Base-by-base conservation (phyloP, 2,888 invertebrate genomes). In the Leptinotarsa juncta region DNA sequence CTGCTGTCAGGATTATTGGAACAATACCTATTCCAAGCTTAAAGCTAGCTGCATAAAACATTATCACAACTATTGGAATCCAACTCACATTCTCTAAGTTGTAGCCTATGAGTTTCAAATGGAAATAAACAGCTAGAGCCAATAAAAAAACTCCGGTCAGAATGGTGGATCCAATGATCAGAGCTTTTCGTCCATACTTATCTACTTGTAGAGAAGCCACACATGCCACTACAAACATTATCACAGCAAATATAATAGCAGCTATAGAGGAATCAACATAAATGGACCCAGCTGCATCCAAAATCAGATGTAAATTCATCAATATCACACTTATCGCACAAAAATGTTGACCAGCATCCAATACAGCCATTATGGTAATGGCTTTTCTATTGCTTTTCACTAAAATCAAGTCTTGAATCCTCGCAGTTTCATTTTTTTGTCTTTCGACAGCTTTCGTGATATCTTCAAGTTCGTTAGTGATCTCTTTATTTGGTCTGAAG, bases 281-380 rank as follows among this genome's bases (percentile, higher is more conserved):
- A 26, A 83, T 82, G 3, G 83, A 83, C 3, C 83, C 83, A 0
- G 85, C 84, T 57, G 82, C 83, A 2, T 78, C 78, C 10, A 87
- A 75, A 65, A 87, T 87, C 20, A 80, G 79, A 76, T 86, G 86
- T 50, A 87, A 76, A 71, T 87, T 87, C 86, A 87, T 86, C 42
- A 86, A 70, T 72, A 87, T 84, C 87, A 16, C 86, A 85, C 69
- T 85, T 84, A 55, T 86, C 85, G 68, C 86, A 83, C 67, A 85
- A 85, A 70, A 85, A 84, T 77, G 85, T 85, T 78, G 86, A 85
- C 1, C 84, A 20, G 20, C 20, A 20, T 20, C 88, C 0, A 87
- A 77, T 12, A 85, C 83, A 0, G 83, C 80, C 84, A 86, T 85
- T 32, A 86, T 86, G 4, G 84, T 73, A 16, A 86, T 67, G 26